Evolutionary conservation across 2,797 vertebrate species (phyloP).

Genomic region (Sibirionetta formosa): DNA sequence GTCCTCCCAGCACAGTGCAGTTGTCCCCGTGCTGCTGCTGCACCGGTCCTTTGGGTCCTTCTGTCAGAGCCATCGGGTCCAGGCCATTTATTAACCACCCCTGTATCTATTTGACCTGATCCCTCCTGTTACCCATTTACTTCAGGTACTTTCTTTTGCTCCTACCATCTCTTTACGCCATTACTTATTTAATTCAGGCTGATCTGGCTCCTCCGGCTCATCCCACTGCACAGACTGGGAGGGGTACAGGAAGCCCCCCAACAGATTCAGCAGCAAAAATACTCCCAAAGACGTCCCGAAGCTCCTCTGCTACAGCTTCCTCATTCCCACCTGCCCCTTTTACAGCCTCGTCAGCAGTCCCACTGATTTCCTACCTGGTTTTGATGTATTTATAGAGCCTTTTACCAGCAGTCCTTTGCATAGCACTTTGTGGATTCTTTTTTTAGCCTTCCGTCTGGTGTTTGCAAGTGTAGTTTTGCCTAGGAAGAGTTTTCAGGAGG

Average conservation of each 20-base stretch:
- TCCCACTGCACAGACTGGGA: background rate
- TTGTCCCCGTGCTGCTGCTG: rapidly evolving
- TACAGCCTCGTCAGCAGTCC: background rate
- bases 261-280: background rate
- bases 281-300: background rate
- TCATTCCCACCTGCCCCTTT: background rate
- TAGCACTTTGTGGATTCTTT: background rate
- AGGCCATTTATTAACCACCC: background rate
- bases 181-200: background rate
- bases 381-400: slow-evolving; percentile 10
- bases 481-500: background rate
- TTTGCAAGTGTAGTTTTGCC: background rate
- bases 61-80: rapidly evolving
- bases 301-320: background rate
- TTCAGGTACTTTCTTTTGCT: background rate
- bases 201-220: background rate
- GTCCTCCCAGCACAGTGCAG: background rate
- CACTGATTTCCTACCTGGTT: background rate
- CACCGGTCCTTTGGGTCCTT: background rate
- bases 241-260: background rate
- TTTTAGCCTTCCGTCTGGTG: background rate
- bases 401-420: slow-evolving; percentile 20
- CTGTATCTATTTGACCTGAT: background rate
- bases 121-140: background rate
- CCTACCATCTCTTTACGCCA: background rate